These are phyloP conservation scores for Tetanocera ferruginea DNA, from an alignment of 2,888 invertebrate genomes.

Conservation along the genomic window DNA sequence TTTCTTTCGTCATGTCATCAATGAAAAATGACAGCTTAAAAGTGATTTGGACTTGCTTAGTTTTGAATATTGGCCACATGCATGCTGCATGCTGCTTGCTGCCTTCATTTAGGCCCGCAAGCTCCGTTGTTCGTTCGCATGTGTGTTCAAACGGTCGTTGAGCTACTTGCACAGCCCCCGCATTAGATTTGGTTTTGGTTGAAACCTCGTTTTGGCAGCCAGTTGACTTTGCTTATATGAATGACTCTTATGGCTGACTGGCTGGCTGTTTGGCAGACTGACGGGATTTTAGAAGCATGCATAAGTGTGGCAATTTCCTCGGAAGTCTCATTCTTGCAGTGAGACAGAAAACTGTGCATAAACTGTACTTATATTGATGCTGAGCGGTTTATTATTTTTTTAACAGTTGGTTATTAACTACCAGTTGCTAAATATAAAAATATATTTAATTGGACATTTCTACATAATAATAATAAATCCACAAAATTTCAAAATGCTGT, in stretches of 20 bases:
- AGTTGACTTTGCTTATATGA: constrained; percentile 1
- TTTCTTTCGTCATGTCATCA: constrained; percentile 35
- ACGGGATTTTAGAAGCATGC: constrained; percentile 38
- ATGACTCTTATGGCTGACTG: constrained; percentile 34
- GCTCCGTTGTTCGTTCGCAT: background rate
- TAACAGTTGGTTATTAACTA: background rate
- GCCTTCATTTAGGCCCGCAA: background rate
- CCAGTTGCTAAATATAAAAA: background rate
- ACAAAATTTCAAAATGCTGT: no score
- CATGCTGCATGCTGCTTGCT: constrained; percentile 21
- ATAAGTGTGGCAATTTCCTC: constrained; percentile 48
- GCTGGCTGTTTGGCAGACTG: constrained; percentile 20
- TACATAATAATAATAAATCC: background rate
- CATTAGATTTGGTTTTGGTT: constrained; percentile 37
- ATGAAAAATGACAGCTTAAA: constrained; percentile 43
- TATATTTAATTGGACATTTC: background rate
- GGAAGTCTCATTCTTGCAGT: constrained; percentile 47
- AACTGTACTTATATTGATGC: background rate
- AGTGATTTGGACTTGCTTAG: constrained; percentile 32
- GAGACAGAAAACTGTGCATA: background rate
- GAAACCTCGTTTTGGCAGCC: constrained; percentile 29
- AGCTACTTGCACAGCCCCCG: constrained; percentile 46
- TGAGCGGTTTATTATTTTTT: constrained; percentile 35
- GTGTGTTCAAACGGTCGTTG: background rate
- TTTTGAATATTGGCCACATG: constrained; percentile 29